These are phyloP conservation scores for Drosophila varians DNA, from an alignment of 1,140 invertebrate species.

Conservation along the genomic window DNA sequence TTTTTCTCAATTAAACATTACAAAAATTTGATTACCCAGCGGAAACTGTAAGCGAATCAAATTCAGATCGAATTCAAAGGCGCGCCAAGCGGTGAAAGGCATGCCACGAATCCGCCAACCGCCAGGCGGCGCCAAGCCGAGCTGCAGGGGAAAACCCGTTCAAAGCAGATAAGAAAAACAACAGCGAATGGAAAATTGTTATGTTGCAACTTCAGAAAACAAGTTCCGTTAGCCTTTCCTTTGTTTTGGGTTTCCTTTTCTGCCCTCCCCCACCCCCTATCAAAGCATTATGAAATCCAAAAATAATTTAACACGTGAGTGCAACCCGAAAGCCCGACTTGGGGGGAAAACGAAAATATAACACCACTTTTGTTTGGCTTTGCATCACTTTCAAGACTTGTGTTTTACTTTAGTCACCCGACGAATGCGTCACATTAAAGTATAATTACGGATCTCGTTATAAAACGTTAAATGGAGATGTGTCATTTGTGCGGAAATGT, in stretches of 20 bases:
- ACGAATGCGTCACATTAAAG: conserved; percentile 50
- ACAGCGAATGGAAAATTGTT: conserved; percentile 42
- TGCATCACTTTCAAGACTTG: conserved; percentile 7
- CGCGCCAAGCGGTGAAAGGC: conserved; percentile 28
- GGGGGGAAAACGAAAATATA: conserved; percentile 8
- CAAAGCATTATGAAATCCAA: conserved; percentile 54
- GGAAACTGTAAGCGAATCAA: conserved; percentile 35
- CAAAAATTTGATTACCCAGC: conserved; percentile 64
- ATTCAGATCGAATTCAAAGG: neutral
- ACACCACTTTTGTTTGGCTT: conserved; percentile 8
- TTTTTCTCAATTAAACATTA: conserved; percentile 1
- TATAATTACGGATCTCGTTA: conserved; percentile 27
- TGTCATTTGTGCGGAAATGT: conserved; percentile 39
- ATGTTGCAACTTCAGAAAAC: conserved; percentile 61
- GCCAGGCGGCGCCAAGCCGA: conserved; percentile 47
- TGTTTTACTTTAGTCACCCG: conserved; percentile 42
- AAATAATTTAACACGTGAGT: conserved; percentile 39
- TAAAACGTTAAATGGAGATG: conserved; percentile 18
- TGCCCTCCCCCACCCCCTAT: neutral
- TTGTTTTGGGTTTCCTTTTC: conserved; percentile 24
- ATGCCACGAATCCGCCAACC: conserved; percentile 11
- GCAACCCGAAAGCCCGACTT: conserved; percentile 17
- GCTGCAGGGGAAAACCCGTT: conserved; percentile 52
- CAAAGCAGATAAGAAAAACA: conserved; percentile 36
- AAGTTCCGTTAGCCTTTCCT: conserved; percentile 68